Conservation (phyloP, 2,888 invertebrate genomes). For the Erpobdella octoculata region DNA sequence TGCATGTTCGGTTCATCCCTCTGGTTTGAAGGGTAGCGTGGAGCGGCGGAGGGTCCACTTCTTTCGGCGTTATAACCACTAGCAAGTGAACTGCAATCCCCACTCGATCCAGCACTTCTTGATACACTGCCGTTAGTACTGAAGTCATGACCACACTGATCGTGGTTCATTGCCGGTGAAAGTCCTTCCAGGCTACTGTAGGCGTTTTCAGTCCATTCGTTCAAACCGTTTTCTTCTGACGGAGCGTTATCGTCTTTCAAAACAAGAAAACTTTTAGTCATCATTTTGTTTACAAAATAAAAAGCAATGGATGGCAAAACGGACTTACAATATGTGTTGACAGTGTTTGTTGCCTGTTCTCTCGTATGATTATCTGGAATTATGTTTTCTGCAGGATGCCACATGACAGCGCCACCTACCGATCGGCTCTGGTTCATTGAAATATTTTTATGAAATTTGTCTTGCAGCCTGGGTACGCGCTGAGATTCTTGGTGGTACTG, state of each 20-base stretch:
- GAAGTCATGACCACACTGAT: background rate
- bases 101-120: background rate
- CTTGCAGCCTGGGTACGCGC: background rate
- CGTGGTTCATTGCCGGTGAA: background rate
- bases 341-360: slow-evolving; percentile 3
- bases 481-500: background rate
- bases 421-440: background rate
- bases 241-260: background rate
- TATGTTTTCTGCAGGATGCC: background rate
- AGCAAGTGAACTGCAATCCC: background rate
- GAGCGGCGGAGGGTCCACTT: background rate
- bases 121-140: background rate
- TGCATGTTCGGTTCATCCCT: background rate
- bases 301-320: background rate
- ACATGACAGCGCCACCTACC: background rate
- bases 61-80: background rate
- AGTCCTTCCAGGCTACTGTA: background rate
- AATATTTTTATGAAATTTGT: too few species aligned
- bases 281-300: background rate
- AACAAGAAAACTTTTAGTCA: background rate
- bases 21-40: too few species aligned
- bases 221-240: background rate
- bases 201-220: slow-evolving; percentile 8
- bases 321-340: background rate
- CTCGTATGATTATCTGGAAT: background rate